phyloP scores from a whole-genome alignment of 2,888 invertebrate species.

The Nomada ferruginata region DNA sequence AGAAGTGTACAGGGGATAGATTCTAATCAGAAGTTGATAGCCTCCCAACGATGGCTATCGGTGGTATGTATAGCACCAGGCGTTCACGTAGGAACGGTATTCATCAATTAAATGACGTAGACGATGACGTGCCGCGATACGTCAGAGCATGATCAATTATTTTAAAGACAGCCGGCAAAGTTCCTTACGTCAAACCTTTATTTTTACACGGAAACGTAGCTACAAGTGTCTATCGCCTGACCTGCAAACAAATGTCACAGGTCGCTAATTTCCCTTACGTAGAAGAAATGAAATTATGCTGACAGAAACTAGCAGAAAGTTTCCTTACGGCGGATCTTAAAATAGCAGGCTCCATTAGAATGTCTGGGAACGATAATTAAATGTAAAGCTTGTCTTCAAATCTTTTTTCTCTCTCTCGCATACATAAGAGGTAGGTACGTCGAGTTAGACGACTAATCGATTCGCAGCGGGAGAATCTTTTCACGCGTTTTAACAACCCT shows the following conservation, averaged over 20 bases:
- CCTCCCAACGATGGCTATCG: constrained; percentile 23
- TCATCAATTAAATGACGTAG: constrained; percentile 47
- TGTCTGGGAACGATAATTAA: too few species aligned
- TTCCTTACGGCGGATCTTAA: not conserved
- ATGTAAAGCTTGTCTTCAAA: too few species aligned
- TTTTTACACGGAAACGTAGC: constrained; percentile 59
- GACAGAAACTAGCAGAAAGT: not conserved
- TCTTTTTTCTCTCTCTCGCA: too few species aligned
- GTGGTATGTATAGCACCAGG: constrained; percentile 33
- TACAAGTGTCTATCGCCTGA: constrained; percentile 45
- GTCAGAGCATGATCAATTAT: constrained; percentile 56
- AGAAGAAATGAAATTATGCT: not conserved
- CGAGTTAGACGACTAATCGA: not conserved
- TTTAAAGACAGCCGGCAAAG: constrained; percentile 35
- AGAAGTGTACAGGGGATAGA: not conserved
- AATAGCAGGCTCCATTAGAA: not conserved
- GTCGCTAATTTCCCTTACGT: constrained; percentile 33
- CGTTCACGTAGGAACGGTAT: constrained; percentile 5
- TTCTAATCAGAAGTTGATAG: constrained; percentile 23
- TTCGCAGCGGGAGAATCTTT: constrained; percentile 1
- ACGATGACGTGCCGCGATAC: constrained; percentile 38
- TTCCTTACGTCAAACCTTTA: constrained; percentile 58
- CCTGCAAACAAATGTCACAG: constrained; percentile 65
- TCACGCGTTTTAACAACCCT: too few species aligned
- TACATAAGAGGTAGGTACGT: too few species aligned